These are phyloP conservation scores for Danio kyathit DNA, from an alignment of 2,797 vertebrate species.

Conservation along the genomic window DNA sequence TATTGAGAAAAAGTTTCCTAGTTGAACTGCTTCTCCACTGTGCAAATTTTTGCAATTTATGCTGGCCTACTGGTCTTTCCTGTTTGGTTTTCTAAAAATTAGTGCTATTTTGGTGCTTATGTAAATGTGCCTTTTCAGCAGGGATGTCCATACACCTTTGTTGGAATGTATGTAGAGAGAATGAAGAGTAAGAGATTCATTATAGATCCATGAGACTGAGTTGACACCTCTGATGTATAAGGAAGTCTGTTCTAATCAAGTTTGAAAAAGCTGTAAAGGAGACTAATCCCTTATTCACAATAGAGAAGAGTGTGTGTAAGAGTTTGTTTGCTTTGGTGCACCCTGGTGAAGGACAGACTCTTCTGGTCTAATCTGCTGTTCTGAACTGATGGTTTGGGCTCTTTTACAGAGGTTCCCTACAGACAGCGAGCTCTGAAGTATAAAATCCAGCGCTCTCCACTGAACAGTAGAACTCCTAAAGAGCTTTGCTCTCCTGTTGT, in stretches of 20 bases:
- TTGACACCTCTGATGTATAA: conserved; percentile 9
- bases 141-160: neutral
- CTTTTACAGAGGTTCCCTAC: conserved; percentile 41
- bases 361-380: conserved; percentile 47
- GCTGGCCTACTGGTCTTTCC: neutral
- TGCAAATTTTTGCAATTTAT: neutral
- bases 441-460: conserved; percentile 37
- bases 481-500: conserved; percentile 52
- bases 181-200: conserved; percentile 7
- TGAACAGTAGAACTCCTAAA: conserved; percentile 35
- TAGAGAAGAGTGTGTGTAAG: conserved; percentile 14
- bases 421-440: conserved; percentile 30
- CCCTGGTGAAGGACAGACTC: conserved; percentile 31
- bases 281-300: conserved; percentile 41
- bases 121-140: neutral
- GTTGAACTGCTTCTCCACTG: neutral
- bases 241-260: conserved; percentile 25
- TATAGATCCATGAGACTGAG: conserved; percentile 5
- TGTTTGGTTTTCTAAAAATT: neutral
- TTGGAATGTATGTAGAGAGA: neutral
- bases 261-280: conserved; percentile 30
- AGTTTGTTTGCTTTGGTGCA: conserved; percentile 39
- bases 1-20: neutral
- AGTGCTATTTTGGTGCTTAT: neutral
- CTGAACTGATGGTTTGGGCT: conserved; percentile 31